These are phyloP conservation scores for Agrypnus murinus DNA, from an alignment of 2,888 invertebrate species.

Conservation along the genomic window DNA sequence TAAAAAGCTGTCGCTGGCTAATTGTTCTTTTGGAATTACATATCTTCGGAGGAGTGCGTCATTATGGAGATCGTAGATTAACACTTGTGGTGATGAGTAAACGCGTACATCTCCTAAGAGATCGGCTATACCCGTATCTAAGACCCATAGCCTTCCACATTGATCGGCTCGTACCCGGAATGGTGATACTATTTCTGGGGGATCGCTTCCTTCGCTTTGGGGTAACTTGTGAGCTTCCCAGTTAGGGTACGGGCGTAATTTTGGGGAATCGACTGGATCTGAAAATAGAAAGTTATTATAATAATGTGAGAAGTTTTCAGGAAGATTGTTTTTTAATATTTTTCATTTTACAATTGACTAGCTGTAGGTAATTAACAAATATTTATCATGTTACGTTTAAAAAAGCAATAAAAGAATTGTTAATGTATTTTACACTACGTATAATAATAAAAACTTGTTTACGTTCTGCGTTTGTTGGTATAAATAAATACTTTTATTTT, in stretches of 20 bases:
- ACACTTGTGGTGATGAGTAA: conserved; percentile 77
- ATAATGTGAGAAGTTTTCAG: too few relatives aligned
- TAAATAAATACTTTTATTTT: too few relatives aligned
- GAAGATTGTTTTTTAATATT: too few relatives aligned
- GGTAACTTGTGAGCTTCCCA: conserved; percentile 84
- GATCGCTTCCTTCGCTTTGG: conserved; percentile 68
- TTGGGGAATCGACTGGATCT: conserved; percentile 81
- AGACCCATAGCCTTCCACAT: conserved; percentile 86
- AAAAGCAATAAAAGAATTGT: too few relatives aligned
- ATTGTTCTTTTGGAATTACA: conserved; percentile 77
- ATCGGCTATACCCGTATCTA: conserved; percentile 83
- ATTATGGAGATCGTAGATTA: conserved; percentile 83
- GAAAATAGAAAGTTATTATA: too few relatives aligned
- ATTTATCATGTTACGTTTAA: too few relatives aligned
- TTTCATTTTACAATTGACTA: too few relatives aligned
- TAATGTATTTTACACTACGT: too few relatives aligned
- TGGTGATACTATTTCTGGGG: conserved; percentile 82
- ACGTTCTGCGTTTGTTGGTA: too few relatives aligned
- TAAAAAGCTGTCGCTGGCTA: conserved; percentile 81
- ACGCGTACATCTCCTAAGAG: conserved; percentile 72
- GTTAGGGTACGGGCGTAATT: conserved; percentile 84
- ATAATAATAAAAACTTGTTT: too few relatives aligned
- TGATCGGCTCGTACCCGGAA: conserved; percentile 83
- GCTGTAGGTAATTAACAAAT: too few relatives aligned
- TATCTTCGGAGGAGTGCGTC: conserved; percentile 82